Evolutionary conservation across 2,113 vertebrate species (phyloP).

Genomic region (Jaculus jaculus): DNA sequence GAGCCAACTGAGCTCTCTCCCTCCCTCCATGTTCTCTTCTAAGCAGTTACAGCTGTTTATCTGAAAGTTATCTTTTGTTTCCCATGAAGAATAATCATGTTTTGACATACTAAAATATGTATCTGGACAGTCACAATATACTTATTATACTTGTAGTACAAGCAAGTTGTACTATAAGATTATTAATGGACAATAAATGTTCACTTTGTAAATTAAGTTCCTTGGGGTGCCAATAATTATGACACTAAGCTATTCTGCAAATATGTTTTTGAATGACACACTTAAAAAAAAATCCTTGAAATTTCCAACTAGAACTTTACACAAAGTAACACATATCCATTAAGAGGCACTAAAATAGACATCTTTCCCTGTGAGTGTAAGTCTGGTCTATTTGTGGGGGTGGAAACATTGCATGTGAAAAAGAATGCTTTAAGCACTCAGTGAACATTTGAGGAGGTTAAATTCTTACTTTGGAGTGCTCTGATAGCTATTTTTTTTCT

Average conservation of each 20-base stretch:
- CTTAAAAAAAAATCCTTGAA: neutral
- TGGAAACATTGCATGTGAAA: neutral
- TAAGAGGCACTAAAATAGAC: neutral
- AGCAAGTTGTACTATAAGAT: neutral
- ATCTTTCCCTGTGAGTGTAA: neutral
- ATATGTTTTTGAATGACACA: neutral
- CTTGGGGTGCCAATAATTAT: neutral
- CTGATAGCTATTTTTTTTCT: neutral
- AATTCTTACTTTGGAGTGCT: neutral
- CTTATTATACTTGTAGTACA: neutral
- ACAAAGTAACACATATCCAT: neutral
- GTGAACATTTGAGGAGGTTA: slow-evolving; percentile 23
- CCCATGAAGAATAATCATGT: neutral
- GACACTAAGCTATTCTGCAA: neutral
- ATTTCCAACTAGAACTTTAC: slow-evolving; percentile 10
- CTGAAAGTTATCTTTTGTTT: neutral
- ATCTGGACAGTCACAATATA: neutral
- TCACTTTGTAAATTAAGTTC: neutral
- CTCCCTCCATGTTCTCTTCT: neutral
- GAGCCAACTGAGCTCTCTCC: too few species aligned
- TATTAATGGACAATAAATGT: neutral
- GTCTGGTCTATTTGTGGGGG: neutral
- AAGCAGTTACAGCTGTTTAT: neutral
- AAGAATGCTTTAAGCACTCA: slow-evolving; percentile 32
- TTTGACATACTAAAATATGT: slow-evolving; percentile 24